Percentiles rank a stretch among this genome's conserved stretches.
phyloP scores from a whole-genome alignment of 2,113 vertebrate species.

The Cavia porcellus region DNA sequence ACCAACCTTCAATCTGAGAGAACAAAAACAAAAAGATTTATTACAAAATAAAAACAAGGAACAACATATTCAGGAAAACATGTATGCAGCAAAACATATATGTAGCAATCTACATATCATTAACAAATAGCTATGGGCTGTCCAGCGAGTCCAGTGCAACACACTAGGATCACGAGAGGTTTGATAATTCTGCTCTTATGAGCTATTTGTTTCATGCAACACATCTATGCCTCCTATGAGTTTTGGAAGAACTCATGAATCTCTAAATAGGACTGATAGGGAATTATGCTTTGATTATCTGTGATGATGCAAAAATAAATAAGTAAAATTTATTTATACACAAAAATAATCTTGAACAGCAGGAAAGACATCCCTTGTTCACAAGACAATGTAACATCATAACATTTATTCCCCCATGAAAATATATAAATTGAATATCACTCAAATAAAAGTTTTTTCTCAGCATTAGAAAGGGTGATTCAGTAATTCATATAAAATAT shows the following conservation, averaged over 20 bases:
- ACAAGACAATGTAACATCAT: not conserved
- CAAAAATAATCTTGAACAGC: not conserved
- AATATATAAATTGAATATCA: not conserved
- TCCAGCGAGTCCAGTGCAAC: not conserved
- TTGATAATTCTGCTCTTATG: not conserved
- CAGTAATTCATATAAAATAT: conserved; percentile 33
- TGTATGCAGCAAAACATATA: not conserved
- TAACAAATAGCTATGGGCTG: not conserved
- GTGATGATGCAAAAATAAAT: not conserved
- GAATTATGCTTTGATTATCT: conserved; percentile 34
- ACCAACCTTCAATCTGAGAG: not conserved
- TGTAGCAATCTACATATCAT: not conserved
- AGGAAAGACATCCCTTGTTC: not conserved
- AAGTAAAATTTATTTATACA: not conserved
- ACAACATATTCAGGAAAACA: not conserved
- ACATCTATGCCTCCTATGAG: not conserved
- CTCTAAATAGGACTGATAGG: not conserved
- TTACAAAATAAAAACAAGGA: not conserved
- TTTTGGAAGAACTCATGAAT: not conserved
- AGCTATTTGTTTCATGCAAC: not conserved
- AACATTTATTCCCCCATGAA: not conserved
- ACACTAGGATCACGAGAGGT: not conserved
- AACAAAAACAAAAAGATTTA: conserved; percentile 12
- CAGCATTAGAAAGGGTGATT: not conserved
- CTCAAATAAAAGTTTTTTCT: not conserved